Evolutionary conservation across 2,888 invertebrate species (phyloP), one percentile per base, ranked within the genome.

Genomic region (Hermaeophaga mercurialis): DNA sequence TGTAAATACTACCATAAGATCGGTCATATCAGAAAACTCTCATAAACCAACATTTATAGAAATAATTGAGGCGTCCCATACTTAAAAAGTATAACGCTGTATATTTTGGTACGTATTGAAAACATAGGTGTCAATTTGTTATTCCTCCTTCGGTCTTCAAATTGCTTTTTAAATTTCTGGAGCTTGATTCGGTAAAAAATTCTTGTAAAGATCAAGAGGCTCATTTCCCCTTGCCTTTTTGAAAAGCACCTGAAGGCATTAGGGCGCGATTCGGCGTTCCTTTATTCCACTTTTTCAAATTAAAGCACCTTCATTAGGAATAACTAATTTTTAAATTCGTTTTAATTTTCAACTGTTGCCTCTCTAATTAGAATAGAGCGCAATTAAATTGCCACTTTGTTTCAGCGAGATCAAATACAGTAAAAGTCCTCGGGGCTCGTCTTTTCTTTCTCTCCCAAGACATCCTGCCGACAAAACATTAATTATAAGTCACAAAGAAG

Each of bases 401-500:
- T 38, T 53, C 48, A 12, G 34, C 22, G 53, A 57, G 55, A 47
- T 57, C 52, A 41, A 47, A 38, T 46, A 48, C 45, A 38, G 33
- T 19, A 45, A 45, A 52, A 38, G 38, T 48, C 34, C 43, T 44
- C 52, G 36, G 47, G n/a, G 47, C 18, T 34, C 46, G 17, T 36
- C 39, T 33, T 44, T 57, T 28, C 28, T 34, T 24, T 36, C 46
- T 62, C n/a, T n/a, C n/a, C n/a, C n/a, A n/a, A 57, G 58, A 67
- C 59, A 67, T 68, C 68, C 66, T 60, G 65, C 62, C 66, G 65
- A 68, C 68, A 69, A 70, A 70, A 69, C 70, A 70, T 70, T 72
- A 72, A 72, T 72, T 72, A 70, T 67, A 69, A 68, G 66, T 59
- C 66, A 69, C 69, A 69, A 70, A 70, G 66, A 60, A 64, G 65